A percentile compares a stretch with the other conserved stretches of the same genome.
Conservation (phyloP, 2,797 vertebrate species). For the Novumbra hubbsi region DNA sequence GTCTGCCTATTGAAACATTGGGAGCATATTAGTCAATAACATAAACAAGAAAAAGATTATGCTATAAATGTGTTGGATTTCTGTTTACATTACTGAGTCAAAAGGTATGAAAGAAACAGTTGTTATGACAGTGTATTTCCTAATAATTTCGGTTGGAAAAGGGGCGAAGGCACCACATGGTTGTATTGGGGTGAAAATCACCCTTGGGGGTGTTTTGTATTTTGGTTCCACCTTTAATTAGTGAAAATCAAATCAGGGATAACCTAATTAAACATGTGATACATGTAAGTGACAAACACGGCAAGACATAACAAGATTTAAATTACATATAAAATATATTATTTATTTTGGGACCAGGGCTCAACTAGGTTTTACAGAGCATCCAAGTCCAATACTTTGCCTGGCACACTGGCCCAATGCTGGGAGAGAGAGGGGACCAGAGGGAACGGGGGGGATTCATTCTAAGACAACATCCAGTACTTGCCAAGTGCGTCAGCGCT, state of each 20-base stretch:
- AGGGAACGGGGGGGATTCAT: slow-evolving; percentile 40
- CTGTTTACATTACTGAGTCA: too few relatives aligned
- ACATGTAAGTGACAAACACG: neutral
- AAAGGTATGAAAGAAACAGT: too few relatives aligned
- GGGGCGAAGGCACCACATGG: too few relatives aligned
- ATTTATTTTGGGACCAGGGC: neutral
- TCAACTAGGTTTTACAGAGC: neutral
- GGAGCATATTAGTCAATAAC: too few relatives aligned
- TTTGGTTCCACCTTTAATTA: neutral
- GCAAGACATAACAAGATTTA: neutral
- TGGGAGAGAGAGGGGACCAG: neutral
- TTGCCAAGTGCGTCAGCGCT: slow-evolving; percentile 39
- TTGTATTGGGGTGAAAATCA: neutral
- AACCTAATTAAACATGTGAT: neutral
- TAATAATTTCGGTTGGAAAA: too few relatives aligned
- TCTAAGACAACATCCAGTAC: slow-evolving; percentile 34
- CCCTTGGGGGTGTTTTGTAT: neutral
- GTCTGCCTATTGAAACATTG: too few relatives aligned
- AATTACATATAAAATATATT: neutral
- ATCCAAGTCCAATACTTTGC: neutral
- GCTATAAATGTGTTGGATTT: too few relatives aligned
- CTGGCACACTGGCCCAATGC: neutral
- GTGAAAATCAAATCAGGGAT: neutral
- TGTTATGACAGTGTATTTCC: too few relatives aligned
- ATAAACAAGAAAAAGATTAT: too few relatives aligned